Evolutionary conservation across 2,888 invertebrate species (phyloP).

Genomic region (Apoda limacodes): DNA sequence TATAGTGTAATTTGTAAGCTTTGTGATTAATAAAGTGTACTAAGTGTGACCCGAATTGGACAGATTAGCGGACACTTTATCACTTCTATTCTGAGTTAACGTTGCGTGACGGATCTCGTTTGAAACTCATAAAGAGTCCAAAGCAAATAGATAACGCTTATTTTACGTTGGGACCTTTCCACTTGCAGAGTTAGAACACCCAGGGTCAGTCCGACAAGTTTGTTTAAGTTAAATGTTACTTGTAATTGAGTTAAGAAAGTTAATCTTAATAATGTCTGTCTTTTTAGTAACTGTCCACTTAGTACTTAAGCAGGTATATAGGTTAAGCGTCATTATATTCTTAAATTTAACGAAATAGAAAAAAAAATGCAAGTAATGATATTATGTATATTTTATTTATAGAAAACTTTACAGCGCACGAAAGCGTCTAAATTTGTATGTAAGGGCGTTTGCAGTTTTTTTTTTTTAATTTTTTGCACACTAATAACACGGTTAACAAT

Average conservation of each 20-base stretch:
- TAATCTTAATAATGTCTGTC: conserved; percentile 3
- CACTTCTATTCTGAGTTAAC: conserved; percentile 67
- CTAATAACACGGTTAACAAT: no score
- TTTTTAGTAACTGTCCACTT: conserved; percentile 7
- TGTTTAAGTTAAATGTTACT: conserved; percentile 56
- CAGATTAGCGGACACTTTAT: conserved; percentile 70
- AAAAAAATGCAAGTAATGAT: no score
- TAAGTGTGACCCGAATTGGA: conserved; percentile 69
- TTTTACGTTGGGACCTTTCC: conserved; percentile 62
- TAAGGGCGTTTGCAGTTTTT: no score
- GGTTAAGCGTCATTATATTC: no score
- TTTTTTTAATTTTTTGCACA: no score
- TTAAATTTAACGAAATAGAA: no score
- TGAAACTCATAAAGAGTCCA: conserved; percentile 69
- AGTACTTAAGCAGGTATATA: no score
- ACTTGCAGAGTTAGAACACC: conserved; percentile 52
- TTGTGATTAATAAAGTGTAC: conserved; percentile 70
- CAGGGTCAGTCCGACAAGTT: conserved; percentile 55
- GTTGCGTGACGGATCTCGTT: conserved; percentile 70
- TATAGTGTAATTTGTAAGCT: conserved; percentile 66
- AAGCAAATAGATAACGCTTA: conserved; percentile 68
- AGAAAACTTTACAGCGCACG: no score
- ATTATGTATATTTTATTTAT: no score
- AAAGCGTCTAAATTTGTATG: no score
- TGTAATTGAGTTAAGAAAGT: conserved; percentile 64